Evolutionary conservation across 2,113 vertebrate genomes (phyloP).

Genomic region (Ahaetulla prasina): DNA sequence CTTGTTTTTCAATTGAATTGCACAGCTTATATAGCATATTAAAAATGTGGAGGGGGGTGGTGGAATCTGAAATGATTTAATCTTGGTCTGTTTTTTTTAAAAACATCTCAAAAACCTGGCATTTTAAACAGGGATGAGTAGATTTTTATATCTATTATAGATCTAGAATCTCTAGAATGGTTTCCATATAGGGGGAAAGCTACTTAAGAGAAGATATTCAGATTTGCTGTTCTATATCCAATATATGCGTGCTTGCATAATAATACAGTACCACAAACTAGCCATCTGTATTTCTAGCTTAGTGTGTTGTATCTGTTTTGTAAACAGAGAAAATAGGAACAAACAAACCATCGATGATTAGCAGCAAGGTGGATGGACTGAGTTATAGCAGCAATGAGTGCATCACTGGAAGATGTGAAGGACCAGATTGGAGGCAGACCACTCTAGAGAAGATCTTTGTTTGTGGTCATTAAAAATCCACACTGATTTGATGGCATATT

Average conservation of each 20-base stretch:
- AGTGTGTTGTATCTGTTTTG: not conserved
- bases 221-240: not conserved
- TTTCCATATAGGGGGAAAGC: not conserved
- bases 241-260: not conserved
- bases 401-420: not conserved
- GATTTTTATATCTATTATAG: not conserved
- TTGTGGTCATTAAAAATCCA: not conserved
- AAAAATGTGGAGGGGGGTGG: not conserved
- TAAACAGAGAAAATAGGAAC: not conserved
- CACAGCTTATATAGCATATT: not conserved
- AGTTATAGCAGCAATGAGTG: not conserved
- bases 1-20: not conserved
- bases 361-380: not conserved
- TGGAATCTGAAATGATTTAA: not conserved
- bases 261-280: not conserved
- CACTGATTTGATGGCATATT: not conserved
- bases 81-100: not conserved
- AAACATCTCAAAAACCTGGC: not conserved
- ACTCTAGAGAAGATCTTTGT: not conserved
- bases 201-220: not conserved
- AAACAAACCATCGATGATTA: not conserved
- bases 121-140: not conserved
- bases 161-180: not conserved
- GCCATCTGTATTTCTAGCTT: not conserved
- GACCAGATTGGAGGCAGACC: not conserved